Evolutionary conservation across 2,113 vertebrate genomes (phyloP), one percentile per base, ranked within the genome.

Genomic region (Mobula birostris): DNA sequence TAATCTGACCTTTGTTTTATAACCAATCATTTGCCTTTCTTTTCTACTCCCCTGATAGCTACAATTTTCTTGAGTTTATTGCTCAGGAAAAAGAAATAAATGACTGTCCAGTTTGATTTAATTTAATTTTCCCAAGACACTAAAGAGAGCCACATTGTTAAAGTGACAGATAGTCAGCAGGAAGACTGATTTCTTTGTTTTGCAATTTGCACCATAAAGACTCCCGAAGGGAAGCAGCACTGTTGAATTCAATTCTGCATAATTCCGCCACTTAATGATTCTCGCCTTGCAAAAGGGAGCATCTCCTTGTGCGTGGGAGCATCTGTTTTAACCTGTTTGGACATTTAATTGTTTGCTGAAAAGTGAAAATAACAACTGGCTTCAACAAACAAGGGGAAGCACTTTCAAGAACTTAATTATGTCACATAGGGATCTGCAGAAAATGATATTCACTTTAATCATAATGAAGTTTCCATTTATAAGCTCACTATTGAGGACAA

Each of bases 101-200:
- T 97, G 96, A 96, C 94, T 94, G 94, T 63, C 94, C 90, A 12
- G 70, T 76, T 72, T 95, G 94, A 94, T 96, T 97, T 97, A 97
- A 98, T 98, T 98, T 96, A 97, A 98, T 98, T 98, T 98, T 96
- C 95, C 96, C 96, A 96, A 96, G 96, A 97, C 96, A 97, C 97
- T 97, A 97, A 97, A 97, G 96, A 97, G 97, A 96, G 95, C 95
- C 94, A 95, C 95, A 95, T 96, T 96, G 96, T 96, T 95, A 95
- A 94, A 95, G 95, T 95, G 95, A 96, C 96, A 97, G 97, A 96
- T 97, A 97, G 96, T 96, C 96, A 94, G 95, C 83, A 85, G 95
- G 95, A 95, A 95, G 94, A 72, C 70, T 56, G 95, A 95, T 95
- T 94, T 95, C 95, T 96, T 97, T 96, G 96, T 97, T 96, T 97